Evolutionary conservation across 1,140 invertebrate genomes (phyloP).

Genomic region (Euschistus heros): DNA sequence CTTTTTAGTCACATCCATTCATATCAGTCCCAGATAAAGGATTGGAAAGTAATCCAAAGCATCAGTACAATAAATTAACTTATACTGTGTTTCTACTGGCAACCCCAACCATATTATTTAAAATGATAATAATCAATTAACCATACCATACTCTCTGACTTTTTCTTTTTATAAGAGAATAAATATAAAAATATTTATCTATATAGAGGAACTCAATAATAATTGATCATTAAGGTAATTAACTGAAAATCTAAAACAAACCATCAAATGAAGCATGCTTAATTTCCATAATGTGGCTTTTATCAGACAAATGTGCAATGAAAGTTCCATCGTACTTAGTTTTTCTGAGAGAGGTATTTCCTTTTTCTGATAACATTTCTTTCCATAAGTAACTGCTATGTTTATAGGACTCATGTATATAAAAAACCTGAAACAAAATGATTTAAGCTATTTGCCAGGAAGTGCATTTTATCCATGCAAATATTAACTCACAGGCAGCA

Average conservation of each 20-base stretch:
- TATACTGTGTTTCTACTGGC: no score
- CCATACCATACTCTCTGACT: no score
- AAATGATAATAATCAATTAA: no score
- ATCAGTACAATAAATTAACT: no score
- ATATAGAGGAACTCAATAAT: no score
- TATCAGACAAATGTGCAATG: conserved; percentile 41
- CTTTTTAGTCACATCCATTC: no score
- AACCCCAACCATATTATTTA: no score
- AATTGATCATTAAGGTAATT: neutral
- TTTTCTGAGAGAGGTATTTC: conserved; percentile 41
- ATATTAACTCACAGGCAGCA: conserved; percentile 37
- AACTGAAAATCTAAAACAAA: conserved; percentile 21
- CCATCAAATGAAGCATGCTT: conserved; percentile 47
- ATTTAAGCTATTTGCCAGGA: neutral
- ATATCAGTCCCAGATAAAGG: no score
- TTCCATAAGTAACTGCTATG: conserved; percentile 40
- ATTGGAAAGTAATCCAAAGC: no score
- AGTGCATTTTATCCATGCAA: conserved; percentile 1
- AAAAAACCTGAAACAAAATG: conserved; percentile 34
- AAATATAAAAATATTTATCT: no score
- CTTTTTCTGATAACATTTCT: conserved; percentile 39
- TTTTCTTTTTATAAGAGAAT: no score
- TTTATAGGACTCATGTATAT: conserved; percentile 47
- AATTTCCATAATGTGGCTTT: conserved; percentile 38
- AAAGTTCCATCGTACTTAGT: conserved; percentile 45